These are phyloP conservation scores for Himalopsyche kuldschensis DNA, from an alignment of 2,888 invertebrate genomes.

Conservation along the genomic window DNA sequence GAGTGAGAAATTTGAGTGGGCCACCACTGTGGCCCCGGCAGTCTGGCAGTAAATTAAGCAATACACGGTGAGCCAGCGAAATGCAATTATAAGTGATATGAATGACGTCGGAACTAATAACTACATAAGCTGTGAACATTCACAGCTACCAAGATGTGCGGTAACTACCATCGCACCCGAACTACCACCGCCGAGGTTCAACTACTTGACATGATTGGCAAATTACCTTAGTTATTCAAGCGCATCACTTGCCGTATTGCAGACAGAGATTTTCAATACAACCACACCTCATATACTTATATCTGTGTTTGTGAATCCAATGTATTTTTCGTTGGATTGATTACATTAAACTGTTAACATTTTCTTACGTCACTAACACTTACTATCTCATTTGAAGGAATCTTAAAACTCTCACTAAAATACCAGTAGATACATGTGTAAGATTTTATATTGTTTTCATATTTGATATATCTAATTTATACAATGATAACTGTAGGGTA, in stretches of 20 bases:
- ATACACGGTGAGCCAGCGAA: background rate
- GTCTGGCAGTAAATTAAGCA: background rate
- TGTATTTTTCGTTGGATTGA: too few species aligned
- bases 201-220: conserved; percentile 22
- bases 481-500: too few species aligned
- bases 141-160: background rate
- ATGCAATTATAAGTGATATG: conserved; percentile 29
- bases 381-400: too few species aligned
- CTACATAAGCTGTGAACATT: conserved; percentile 1
- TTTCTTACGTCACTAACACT: too few species aligned
- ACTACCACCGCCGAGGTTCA: background rate
- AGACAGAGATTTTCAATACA: background rate
- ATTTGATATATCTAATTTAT: too few species aligned
- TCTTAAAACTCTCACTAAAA: too few species aligned
- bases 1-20: too few species aligned
- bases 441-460: too few species aligned
- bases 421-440: too few species aligned
- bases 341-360: too few species aligned
- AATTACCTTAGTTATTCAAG: conserved; percentile 25
- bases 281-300: too few species aligned
- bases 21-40: background rate
- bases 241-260: background rate
- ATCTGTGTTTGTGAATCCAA: too few species aligned
- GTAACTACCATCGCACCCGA: background rate
- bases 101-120: conserved; percentile 25